Base-by-base conservation (phyloP, 2,113 vertebrate genomes). In the Chascanopsetta lugubris region DNA sequence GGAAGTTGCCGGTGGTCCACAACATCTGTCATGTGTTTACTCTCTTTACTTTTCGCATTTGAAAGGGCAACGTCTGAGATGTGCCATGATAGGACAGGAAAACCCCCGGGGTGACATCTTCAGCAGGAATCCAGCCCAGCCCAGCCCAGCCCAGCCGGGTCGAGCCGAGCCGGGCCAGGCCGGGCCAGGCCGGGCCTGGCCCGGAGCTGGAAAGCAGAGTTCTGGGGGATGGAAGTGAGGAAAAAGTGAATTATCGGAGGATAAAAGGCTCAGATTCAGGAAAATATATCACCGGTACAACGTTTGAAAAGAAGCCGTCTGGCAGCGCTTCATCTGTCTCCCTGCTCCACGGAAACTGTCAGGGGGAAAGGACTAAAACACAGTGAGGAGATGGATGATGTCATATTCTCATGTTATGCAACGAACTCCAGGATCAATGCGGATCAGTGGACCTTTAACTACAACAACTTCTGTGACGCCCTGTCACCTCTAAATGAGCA, bases 1-100 rank as follows among this genome's bases (percentile, higher is more conserved):
- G 62, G 59, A 70, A 75, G 76, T 73, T 82, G 53, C 5, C 27
- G 29, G 22, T 45, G 43, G 62, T 72, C 51, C 56, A 62, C n/a
- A n/a, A n/a, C n/a, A n/a, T 60, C 24, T 5, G 30, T 25, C 8
- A 38, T 17, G 34, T 38, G 12, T 15, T 38, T 15, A 11, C 0
- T 2, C 17, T 42, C 5, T 34, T 34, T 40, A 21, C 57, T 56
- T 24, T 60, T 54, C 32, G 11, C n/a, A n/a, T n/a, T n/a, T n/a
- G n/a, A n/a, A n/a, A n/a, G n/a, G n/a, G n/a, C n/a, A n/a, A n/a
- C n/a, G n/a, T n/a, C n/a, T n/a, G n/a, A 66, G 24, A 26, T 5
- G 5, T 49, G 36, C 5, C 26, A 2, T 56, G 8, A 55, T 18
- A 42, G 8, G 0, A 2, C 45, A 70, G 34, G 34, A 70, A 75